Base-by-base conservation (phyloP, 2,888 invertebrate species). In the Halocaridina rubra region DNA sequence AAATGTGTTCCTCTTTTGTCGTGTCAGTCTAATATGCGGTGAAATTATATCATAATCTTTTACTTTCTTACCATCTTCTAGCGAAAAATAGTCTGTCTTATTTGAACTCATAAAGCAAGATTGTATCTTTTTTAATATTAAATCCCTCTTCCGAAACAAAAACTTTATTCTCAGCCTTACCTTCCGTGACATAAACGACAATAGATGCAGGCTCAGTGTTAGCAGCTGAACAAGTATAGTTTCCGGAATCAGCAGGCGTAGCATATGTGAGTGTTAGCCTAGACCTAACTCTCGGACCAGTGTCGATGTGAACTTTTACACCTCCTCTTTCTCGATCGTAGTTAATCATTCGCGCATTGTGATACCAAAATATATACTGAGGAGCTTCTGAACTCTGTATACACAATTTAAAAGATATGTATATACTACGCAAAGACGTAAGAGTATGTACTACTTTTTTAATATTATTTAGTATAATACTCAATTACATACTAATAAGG, bases 321-420 rank as follows among this genome's bases (percentile, higher is more conserved):
- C 90, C 90, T n/a, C 91, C 91, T 90, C 96, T 94, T 89, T 95
- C 93, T 90, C 94, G 94, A 92, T 97, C 97, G 92, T 97, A 97
- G 93, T 97, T 97, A 92, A 97, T 96, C 95, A 97, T 96, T 90
- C 95, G 95, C 91, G 95, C 95, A 93, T 97, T 97, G 93, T 97
- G 97, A 92, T 96, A 97, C 97, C 97, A 97, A 93, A 97, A 97
- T 90, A 97, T 96, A 93, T 96, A 97, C 92, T 96, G 96, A 89
- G 97, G 97, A 89, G 96, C 96, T 90, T 95, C 95, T 80, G 97
- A 97, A 91, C 96, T 96, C 96, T 96, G 93, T n/a, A n/a, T n/a
- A n/a, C n/a, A 19, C 2, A n/a, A 10, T n/a, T 16, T n/a, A 19
- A 53, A 24, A 24, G 24, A 32, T n/a, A n/a, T n/a, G n/a, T n/a